Evolutionary conservation across 2,888 invertebrate species (phyloP).

Genomic region (Petrophora chlorosata): DNA sequence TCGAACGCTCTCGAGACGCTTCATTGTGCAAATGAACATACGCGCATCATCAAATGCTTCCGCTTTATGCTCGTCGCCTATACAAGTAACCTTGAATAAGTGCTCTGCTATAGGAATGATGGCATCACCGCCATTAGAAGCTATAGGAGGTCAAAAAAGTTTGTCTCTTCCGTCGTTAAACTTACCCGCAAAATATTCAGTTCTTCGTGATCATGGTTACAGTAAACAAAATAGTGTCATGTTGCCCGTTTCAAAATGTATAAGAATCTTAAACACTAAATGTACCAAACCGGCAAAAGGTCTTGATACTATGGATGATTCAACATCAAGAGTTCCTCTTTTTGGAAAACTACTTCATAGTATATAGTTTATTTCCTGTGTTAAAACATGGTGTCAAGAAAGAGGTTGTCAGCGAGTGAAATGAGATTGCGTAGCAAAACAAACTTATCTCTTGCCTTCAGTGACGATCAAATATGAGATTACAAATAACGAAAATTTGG

Average conservation of each 20-base stretch:
- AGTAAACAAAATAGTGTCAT: too few relatives aligned
- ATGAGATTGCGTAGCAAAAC: slow-evolving; percentile 35
- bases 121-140: slow-evolving; percentile 2
- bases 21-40: slow-evolving; percentile 42
- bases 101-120: slow-evolving; percentile 4
- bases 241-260: too few relatives aligned
- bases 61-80: slow-evolving; percentile 21
- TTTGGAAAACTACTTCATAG: slow-evolving; percentile 7
- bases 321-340: not conserved
- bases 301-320: too few relatives aligned
- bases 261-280: too few relatives aligned
- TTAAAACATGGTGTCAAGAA: slow-evolving; percentile 6
- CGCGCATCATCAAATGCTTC: slow-evolving; percentile 35
- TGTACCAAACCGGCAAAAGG: too few relatives aligned
- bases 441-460: slow-evolving; percentile 46
- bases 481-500: slow-evolving; percentile 48
- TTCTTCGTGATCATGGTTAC: too few relatives aligned
- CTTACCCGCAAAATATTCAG: too few relatives aligned
- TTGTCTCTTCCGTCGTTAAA: too few relatives aligned
- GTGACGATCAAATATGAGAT: slow-evolving; percentile 54
- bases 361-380: slow-evolving; percentile 4
- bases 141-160: too few relatives aligned
- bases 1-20: slow-evolving; percentile 50
- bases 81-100: slow-evolving; percentile 5
- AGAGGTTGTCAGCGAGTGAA: slow-evolving; percentile 19